These are phyloP conservation scores for Phylloscopus whistleri DNA, from an alignment of 2,113 vertebrate genomes.

Conservation along the genomic window DNA sequence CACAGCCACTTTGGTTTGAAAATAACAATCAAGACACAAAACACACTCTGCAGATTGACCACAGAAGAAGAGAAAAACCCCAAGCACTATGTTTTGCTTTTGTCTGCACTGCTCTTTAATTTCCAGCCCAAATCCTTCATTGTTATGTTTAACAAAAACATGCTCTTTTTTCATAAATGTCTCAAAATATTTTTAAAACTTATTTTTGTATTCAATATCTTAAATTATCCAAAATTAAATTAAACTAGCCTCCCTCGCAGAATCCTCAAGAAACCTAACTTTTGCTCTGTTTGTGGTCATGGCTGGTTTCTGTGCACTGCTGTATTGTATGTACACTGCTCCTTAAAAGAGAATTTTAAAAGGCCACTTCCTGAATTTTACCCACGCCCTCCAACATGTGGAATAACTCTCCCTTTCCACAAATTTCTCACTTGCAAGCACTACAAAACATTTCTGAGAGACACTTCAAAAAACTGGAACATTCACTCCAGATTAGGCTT, in stretches of 20 bases:
- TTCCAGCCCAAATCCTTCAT: constrained; percentile 38
- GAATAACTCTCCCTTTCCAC: not conserved
- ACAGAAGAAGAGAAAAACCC: constrained; percentile 57
- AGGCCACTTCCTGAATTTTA: not conserved
- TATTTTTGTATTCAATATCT: constrained; percentile 29
- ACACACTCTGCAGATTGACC: constrained; percentile 48
- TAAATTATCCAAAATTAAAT: constrained; percentile 33
- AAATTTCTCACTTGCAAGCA: not conserved
- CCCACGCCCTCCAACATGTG: not conserved
- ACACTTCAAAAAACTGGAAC: not conserved
- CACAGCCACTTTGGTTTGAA: not conserved
- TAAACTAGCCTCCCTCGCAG: not conserved
- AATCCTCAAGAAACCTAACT: constrained; percentile 10
- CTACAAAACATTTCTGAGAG: not conserved
- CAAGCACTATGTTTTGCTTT: constrained; percentile 47
- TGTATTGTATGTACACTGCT: rapidly evolving
- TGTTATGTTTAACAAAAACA: constrained; percentile 46
- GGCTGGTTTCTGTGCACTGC: not conserved
- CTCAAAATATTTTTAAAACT: constrained; percentile 60
- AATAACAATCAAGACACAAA: constrained; percentile 43
- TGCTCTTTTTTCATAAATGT: constrained; percentile 9
- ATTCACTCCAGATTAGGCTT: not conserved
- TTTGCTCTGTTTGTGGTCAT: not conserved
- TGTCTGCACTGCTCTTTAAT: constrained; percentile 38
- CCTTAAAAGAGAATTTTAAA: constrained; percentile 1